These are phyloP conservation scores for Clarias batrachus DNA, from an alignment of 2,113 vertebrate genomes.

Conservation along the genomic window DNA sequence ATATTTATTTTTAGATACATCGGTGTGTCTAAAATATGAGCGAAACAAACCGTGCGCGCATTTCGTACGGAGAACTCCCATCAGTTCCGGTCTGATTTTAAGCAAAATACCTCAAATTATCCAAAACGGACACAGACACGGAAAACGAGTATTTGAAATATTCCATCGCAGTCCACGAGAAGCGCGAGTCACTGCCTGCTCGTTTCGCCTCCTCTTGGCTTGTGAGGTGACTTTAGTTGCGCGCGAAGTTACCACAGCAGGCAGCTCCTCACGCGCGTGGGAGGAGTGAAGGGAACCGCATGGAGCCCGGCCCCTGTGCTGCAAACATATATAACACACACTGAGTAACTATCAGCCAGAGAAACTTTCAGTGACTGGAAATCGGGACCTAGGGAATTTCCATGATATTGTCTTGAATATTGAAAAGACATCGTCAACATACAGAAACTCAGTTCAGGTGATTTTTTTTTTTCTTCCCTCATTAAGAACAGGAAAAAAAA, in stretches of 20 bases:
- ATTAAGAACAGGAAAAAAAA: not conserved
- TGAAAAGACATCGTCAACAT: not conserved
- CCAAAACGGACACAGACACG: not conserved
- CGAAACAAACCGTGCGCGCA: conserved; percentile 25
- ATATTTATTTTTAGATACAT: conserved; percentile 7
- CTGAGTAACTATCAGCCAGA: conserved; percentile 56
- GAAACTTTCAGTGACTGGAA: conserved; percentile 11
- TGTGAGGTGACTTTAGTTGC: conserved; percentile 3
- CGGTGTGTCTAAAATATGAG: not conserved
- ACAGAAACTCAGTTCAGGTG: not conserved
- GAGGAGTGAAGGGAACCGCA: conserved; percentile 73
- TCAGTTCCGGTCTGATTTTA: conserved; percentile 5
- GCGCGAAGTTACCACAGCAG: conserved; percentile 61
- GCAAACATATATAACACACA: conserved; percentile 74
- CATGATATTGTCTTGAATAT: not conserved
- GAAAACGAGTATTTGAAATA: not conserved
- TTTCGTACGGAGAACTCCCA: not conserved
- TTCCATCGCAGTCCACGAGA: not conserved
- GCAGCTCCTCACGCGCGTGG: conserved; percentile 70
- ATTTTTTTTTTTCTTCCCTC: not conserved
- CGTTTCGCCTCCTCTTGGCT: not conserved
- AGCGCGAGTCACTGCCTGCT: not conserved
- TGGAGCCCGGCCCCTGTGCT: conserved; percentile 72
- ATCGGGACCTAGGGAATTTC: not conserved
- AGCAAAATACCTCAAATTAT: not conserved